Conservation (phyloP, 2,113 vertebrate genomes). For the Gila orcuttii region DNA sequence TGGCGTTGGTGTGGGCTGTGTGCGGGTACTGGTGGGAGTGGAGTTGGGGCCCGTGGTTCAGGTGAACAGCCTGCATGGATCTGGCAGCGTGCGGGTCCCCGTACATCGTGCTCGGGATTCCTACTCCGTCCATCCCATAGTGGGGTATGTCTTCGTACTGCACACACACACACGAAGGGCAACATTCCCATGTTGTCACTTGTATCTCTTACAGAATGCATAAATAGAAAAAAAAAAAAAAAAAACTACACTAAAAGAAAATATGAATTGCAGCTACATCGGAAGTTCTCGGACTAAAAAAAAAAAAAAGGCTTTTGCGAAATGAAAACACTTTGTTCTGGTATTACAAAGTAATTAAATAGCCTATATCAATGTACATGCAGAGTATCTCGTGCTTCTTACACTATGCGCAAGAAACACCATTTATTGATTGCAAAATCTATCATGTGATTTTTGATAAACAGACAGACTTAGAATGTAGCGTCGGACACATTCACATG, state of each 20-base stretch:
- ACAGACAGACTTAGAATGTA: neutral
- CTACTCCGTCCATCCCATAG: conserved; percentile 99
- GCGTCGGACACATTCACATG: conserved; percentile 2
- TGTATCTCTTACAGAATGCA: conserved; percentile 18
- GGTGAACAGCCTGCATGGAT: conserved; percentile 97
- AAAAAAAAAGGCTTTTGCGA: neutral
- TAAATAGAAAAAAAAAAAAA: neutral
- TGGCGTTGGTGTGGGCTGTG: conserved; percentile 94
- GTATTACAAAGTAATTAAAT: neutral
- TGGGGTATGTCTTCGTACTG: conserved; percentile 99
- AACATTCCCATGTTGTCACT: conserved; percentile 41
- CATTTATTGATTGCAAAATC: conserved; percentile 1
- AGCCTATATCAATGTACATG: neutral
- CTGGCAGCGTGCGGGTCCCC: conserved; percentile 96
- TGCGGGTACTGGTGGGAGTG: conserved; percentile 98
- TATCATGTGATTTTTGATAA: conserved; percentile 1
- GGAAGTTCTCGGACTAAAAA: neutral
- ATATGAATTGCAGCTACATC: neutral
- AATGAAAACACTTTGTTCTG: neutral
- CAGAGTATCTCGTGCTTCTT: neutral
- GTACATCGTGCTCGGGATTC: conserved; percentile 97
- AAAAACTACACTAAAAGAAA: neutral
- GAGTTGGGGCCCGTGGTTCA: conserved; percentile 96
- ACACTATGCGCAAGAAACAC: neutral
- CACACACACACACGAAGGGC: conserved; percentile 54